Percentiles rank a stretch among this genome's conserved stretches.
phyloP scores from a whole-genome alignment of 2,797 vertebrate genomes.

The Limosa lapponica region DNA sequence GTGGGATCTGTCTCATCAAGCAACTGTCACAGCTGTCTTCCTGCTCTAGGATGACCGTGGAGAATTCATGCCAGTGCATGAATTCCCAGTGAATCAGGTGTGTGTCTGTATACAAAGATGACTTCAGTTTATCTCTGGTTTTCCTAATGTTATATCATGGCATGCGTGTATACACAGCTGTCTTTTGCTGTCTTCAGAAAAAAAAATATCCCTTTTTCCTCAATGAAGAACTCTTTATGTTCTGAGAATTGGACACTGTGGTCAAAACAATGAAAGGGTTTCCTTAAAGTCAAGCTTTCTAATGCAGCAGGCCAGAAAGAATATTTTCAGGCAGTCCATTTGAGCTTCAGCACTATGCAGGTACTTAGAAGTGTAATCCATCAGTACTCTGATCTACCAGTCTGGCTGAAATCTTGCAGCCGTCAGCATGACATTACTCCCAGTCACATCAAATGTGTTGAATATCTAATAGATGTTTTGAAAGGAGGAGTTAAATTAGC shows the following conservation, averaged over 20 bases:
- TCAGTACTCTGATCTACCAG: slow-evolving; percentile 55
- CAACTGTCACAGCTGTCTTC: not conserved
- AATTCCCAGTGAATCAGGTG: not conserved
- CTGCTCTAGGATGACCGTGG: not conserved
- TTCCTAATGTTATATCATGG: not conserved
- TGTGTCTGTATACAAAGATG: not conserved
- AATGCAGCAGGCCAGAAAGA: slow-evolving; percentile 18
- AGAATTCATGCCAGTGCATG: not conserved
- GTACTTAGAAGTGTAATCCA: slow-evolving; percentile 54
- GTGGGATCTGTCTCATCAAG: not conserved
- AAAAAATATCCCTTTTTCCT: not conserved
- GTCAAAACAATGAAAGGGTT: not conserved
- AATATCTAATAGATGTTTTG: slow-evolving; percentile 43
- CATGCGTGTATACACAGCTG: not conserved
- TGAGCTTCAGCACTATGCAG: slow-evolving; percentile 45
- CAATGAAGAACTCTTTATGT: not conserved
- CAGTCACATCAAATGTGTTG: slow-evolving; percentile 22
- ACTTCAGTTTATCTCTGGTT: not conserved
- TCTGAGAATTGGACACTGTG: not conserved
- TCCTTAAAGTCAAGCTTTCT: slow-evolving; percentile 27
- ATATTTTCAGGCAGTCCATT: slow-evolving; percentile 17
- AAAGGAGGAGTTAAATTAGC: slow-evolving; percentile 36
- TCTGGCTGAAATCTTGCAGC: slow-evolving; percentile 68
- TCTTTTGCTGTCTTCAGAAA: not conserved
- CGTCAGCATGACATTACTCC: slow-evolving; percentile 40